Percentiles rank a stretch among this genome's conserved stretches.
Conservation (phyloP, 1,140 invertebrate species). For the Drosophila neocordata region DNA sequence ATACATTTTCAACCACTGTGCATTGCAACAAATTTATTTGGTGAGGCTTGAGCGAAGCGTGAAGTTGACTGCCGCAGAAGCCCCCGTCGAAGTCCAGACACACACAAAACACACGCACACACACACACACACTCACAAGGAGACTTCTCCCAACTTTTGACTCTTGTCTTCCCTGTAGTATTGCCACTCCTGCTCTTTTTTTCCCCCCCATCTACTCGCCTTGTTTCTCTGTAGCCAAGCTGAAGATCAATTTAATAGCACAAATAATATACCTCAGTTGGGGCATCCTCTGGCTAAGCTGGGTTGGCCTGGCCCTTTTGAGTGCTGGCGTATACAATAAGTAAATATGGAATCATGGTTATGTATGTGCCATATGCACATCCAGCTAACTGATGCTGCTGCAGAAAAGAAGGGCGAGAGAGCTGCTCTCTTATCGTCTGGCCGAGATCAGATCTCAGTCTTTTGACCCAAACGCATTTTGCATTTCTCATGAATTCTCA, state of each 20-base stretch:
- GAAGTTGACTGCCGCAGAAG: slow-evolving; percentile 81
- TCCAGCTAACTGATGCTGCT: background rate
- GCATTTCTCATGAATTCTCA: slow-evolving; percentile 73
- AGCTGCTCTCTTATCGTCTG: slow-evolving; percentile 54
- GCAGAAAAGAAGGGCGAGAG: slow-evolving; percentile 24
- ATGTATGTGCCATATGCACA: slow-evolving; percentile 71
- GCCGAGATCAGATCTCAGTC: slow-evolving; percentile 67
- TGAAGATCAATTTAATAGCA: slow-evolving; percentile 81
- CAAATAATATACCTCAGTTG: slow-evolving; percentile 73
- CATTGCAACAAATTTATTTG: slow-evolving; percentile 77
- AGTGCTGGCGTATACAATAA: slow-evolving; percentile 63
- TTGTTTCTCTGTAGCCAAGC: slow-evolving; percentile 13
- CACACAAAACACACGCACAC: slow-evolving; percentile 21
- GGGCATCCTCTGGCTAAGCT: background rate
- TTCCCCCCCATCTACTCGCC: slow-evolving; percentile 12
- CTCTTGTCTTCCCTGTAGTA: background rate
- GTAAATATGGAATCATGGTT: slow-evolving; percentile 81
- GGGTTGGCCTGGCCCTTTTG: slow-evolving; percentile 11
- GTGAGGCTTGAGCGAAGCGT: slow-evolving; percentile 81
- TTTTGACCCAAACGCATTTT: slow-evolving; percentile 32
- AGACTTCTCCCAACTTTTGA: slow-evolving; percentile 14
- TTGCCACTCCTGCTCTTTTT: slow-evolving; percentile 1
- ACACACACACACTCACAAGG: slow-evolving; percentile 28
- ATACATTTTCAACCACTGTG: slow-evolving; percentile 44
- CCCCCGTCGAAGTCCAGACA: slow-evolving; percentile 45